phyloP scores from a whole-genome alignment of 2,888 invertebrate species.

The Salticus scenicus region DNA sequence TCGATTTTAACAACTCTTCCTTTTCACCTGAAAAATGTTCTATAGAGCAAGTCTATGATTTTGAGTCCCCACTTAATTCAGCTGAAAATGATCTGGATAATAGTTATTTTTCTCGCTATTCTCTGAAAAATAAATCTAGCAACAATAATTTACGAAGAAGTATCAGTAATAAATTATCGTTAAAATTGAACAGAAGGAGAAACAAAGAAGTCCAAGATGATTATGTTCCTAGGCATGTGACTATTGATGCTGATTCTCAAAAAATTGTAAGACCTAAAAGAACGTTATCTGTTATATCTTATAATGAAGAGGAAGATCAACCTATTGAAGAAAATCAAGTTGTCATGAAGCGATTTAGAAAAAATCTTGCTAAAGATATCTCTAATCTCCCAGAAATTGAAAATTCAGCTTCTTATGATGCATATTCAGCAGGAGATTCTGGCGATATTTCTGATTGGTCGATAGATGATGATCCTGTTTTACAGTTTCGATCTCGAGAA shows the following conservation, averaged over 20 bases:
- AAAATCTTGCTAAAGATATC: not conserved
- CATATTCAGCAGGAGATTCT: not conserved
- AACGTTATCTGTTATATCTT: not conserved
- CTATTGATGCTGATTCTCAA: not conserved
- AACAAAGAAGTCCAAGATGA: not conserved
- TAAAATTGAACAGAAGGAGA: constrained; percentile 30
- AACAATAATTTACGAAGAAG: not conserved
- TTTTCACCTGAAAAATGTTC: not conserved
- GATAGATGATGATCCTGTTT: constrained; percentile 1
- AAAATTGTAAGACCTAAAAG: not conserved
- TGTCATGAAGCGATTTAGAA: not conserved
- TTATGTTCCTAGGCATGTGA: not conserved
- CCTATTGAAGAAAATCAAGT: not conserved
- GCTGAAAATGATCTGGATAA: not conserved
- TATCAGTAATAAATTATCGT: constrained; percentile 31
- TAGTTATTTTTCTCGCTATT: not conserved
- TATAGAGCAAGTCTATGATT: not conserved
- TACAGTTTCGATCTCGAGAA: not conserved
- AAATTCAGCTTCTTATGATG: not conserved
- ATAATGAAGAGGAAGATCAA: not conserved
- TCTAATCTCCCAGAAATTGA: not conserved
- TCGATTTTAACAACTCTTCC: not conserved
- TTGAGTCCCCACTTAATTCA: not conserved
- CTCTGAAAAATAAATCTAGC: not conserved
- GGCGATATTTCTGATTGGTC: not conserved